These are phyloP conservation scores for Oreochromis niloticus DNA, from an alignment of 2,113 vertebrate species.

Conservation along the genomic window DNA sequence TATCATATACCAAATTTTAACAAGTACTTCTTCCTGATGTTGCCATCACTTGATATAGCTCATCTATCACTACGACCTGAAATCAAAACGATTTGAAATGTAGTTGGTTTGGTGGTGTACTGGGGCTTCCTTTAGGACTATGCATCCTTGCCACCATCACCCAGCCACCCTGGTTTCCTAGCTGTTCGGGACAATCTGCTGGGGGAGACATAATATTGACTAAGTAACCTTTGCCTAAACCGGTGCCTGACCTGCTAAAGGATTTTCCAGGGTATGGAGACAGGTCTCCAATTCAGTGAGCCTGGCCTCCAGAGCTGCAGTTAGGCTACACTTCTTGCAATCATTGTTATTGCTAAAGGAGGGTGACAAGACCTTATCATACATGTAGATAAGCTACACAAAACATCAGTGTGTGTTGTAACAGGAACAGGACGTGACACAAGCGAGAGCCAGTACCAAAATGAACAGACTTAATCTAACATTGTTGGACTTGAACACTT, in stretches of 20 bases:
- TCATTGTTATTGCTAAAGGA: neutral
- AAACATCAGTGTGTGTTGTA: neutral
- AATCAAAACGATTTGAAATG: neutral
- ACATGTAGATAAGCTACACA: neutral
- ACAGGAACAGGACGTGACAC: neutral
- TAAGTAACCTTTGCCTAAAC: neutral
- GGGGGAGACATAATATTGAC: neutral
- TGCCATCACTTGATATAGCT: neutral
- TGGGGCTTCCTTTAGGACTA: neutral
- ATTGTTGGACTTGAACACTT: neutral
- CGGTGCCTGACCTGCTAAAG: neutral
- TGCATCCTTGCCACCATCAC: neutral
- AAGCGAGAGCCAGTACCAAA: neutral
- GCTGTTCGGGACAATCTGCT: neutral
- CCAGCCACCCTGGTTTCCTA: neutral
- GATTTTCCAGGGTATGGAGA: accelerated
- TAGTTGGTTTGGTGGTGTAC: neutral
- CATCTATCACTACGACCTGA: neutral
- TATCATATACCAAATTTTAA: neutral
- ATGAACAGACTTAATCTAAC: neutral
- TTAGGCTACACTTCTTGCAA: neutral
- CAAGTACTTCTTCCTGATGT: neutral
- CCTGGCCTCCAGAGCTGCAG: neutral
- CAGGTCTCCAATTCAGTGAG: neutral
- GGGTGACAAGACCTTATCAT: neutral